Evolutionary conservation across 2,113 vertebrate species (phyloP).

Genomic region (Cyphomyrus discorhynchus): DNA sequence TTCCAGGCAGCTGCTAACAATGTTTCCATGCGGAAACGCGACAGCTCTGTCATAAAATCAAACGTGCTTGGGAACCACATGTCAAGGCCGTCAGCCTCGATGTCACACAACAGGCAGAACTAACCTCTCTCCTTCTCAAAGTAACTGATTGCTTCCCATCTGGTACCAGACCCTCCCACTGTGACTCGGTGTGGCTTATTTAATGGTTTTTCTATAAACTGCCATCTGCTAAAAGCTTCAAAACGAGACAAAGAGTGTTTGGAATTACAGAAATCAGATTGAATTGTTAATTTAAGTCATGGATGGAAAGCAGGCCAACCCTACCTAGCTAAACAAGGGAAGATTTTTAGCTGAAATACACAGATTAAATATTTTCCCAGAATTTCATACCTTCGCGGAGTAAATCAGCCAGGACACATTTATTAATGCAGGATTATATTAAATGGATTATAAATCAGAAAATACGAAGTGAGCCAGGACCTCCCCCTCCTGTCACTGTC

Average conservation of each 20-base stretch:
- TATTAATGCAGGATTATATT: constrained; percentile 26
- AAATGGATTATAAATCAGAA: constrained; percentile 25
- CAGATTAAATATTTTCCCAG: constrained; percentile 6
- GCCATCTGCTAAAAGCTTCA: constrained; percentile 15
- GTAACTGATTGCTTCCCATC: not conserved
- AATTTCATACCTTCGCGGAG: constrained; percentile 3
- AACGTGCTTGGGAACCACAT: not conserved
- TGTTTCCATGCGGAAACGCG: not conserved
- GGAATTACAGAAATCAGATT: constrained; percentile 18
- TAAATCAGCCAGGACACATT: constrained; percentile 3
- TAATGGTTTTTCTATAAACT: constrained; percentile 15
- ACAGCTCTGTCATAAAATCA: not conserved
- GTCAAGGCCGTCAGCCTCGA: not conserved
- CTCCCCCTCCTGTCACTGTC: not conserved
- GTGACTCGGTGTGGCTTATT: not conserved
- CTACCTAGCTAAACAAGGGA: not conserved
- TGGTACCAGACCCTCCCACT: not conserved
- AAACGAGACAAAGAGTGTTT: constrained; percentile 17
- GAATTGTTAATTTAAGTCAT: constrained; percentile 18
- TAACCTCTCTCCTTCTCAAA: not conserved
- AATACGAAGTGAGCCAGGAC: not conserved
- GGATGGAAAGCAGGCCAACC: constrained; percentile 7
- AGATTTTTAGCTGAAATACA: constrained; percentile 5
- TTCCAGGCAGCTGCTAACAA: not conserved
- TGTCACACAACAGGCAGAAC: not conserved